Conservation (phyloP, 2,797 vertebrate species). For the Peromyscus melanophrys region DNA sequence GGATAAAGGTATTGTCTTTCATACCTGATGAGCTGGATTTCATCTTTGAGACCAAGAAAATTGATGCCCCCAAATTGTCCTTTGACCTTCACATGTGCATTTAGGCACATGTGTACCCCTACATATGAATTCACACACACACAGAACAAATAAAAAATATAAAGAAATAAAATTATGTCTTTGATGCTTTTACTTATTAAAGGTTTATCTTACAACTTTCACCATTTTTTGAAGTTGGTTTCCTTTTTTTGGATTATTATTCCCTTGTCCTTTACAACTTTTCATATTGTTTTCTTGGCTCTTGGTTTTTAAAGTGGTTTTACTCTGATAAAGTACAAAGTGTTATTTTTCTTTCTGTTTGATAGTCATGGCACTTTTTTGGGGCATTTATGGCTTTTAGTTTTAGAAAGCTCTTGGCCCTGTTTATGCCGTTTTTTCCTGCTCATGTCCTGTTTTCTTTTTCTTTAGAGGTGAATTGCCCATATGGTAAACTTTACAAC, state of each 20-base stretch:
- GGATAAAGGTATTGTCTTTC: background rate
- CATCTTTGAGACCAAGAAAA: background rate
- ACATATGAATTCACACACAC: background rate
- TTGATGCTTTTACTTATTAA: background rate
- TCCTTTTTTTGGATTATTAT: background rate
- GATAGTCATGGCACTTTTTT: background rate
- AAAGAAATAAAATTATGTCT: background rate
- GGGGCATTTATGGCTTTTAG: background rate
- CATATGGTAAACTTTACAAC: background rate
- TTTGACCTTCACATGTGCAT: background rate
- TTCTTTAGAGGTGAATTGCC: background rate
- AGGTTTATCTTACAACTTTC: slow-evolving; percentile 36
- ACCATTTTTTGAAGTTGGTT: background rate
- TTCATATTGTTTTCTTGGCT: slow-evolving; percentile 51
- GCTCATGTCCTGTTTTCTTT: background rate
- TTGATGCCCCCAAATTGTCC: background rate
- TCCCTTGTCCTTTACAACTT: background rate
- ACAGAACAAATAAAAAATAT: background rate
- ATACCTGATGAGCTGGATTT: background rate
- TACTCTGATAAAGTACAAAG: background rate
- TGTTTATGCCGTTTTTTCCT: slow-evolving; percentile 3
- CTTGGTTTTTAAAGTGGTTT: background rate
- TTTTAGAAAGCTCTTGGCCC: slow-evolving; percentile 37
- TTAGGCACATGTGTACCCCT: background rate
- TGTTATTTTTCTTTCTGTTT: slow-evolving; percentile 44